Evolutionary conservation across 2,797 vertebrate species (phyloP), one percentile per base, ranked within the genome.

Genomic region (Pelobates cultripes): DNA sequence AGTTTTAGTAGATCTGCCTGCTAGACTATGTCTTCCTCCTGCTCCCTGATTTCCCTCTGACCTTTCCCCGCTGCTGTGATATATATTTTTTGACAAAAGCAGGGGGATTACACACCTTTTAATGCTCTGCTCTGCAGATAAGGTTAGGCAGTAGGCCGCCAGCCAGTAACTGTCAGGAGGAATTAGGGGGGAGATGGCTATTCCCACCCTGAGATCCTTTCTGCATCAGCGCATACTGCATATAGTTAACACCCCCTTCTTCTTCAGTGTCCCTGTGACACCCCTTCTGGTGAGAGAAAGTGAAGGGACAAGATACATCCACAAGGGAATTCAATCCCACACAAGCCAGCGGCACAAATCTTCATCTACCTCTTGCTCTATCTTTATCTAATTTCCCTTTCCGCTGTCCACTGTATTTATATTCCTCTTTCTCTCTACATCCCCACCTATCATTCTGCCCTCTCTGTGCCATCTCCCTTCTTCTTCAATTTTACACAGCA

Each of bases 181-280:
- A 88, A 93, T 94, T 92, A 93, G 83, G 87, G 89, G 61, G 83
- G 86, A 91, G 87, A 90, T 88, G 86, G 89, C 87, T 89, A 87
- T 88, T 88, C 86, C 92, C 91, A 92, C 89, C 88, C 87, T 90
- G 79, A 86, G 83, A 90, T 88, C 87, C 87, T 92, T 91, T 93
- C 90, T 90, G 91, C 93, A 91, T 93, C 90, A 91, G 85, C 88
- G 91, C 89, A 89, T 89, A 88, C 90, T 88, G 90, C 87, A 89
- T 85, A 86, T 44, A 82, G 84, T 85, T 78, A 79, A 82, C 79
- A 69, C 43, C 77, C 67, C 69, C 77, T 41, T 73, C 77, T 77
- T 86, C 85, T 78, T 78, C 83, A 82, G 83, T 81, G 64, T 83
- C 87, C 86, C 87, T 72, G 72, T 55, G 87, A 88, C 87, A 89